These are phyloP conservation scores for Hippocampus kuda DNA, from an alignment of 2,797 vertebrate genomes.

Conservation along the genomic window DNA sequence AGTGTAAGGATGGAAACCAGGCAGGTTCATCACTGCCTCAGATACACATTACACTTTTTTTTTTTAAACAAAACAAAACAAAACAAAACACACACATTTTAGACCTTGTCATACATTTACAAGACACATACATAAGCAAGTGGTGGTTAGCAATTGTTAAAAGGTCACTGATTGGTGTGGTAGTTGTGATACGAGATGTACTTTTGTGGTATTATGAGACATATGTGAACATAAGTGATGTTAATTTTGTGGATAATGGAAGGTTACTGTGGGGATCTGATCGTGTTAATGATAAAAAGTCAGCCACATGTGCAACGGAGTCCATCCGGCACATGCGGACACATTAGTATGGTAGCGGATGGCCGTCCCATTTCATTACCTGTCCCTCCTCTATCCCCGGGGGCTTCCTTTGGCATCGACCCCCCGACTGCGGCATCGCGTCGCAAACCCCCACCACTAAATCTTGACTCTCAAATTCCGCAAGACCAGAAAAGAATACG, in stretches of 20 bases:
- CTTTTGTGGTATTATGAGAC: background rate
- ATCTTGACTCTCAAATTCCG: constrained; percentile 71
- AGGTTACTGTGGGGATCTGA: constrained; percentile 42
- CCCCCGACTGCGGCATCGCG: constrained; percentile 53
- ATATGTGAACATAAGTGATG: constrained; percentile 37
- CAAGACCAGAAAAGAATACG: constrained; percentile 76
- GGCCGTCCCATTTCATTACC: constrained; percentile 69
- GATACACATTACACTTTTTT: constrained; percentile 52
- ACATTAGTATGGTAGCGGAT: constrained; percentile 57
- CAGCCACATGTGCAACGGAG: constrained; percentile 36
- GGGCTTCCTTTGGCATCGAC: constrained; percentile 59
- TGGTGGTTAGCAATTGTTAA: constrained; percentile 63
- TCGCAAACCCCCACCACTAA: constrained; percentile 72
- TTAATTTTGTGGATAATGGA: constrained; percentile 51
- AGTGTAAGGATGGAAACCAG: constrained; percentile 55
- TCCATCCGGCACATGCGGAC: constrained; percentile 39
- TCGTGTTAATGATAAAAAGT: constrained; percentile 50
- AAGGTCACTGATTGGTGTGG: constrained; percentile 34
- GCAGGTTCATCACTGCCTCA: constrained; percentile 70
- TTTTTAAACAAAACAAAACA: constrained; percentile 25
- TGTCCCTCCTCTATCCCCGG: constrained; percentile 73
- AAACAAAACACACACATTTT: constrained; percentile 40
- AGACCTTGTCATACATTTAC: constrained; percentile 46
- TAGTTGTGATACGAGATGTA: constrained; percentile 6
- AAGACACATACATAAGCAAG: constrained; percentile 59